phyloP scores from a whole-genome alignment of 1,140 invertebrate species.

The Acromyrmex heyeri region DNA sequence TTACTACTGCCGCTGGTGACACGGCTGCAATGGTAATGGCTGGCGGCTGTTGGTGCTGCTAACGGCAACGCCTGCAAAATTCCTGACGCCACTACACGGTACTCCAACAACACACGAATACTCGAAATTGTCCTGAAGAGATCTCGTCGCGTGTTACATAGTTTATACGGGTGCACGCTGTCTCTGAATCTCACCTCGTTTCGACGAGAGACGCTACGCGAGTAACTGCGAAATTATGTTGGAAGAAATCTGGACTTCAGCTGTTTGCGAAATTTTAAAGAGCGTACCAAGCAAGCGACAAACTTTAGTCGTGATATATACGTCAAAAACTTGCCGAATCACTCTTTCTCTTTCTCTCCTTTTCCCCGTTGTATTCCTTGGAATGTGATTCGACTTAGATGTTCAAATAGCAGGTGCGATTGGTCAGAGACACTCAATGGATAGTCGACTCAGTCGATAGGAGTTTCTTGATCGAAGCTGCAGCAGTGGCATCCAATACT shows the following conservation, averaged over 20 bases:
- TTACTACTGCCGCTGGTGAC: conserved; percentile 53
- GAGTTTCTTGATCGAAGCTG: conserved; percentile 24
- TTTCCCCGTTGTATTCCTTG: not conserved
- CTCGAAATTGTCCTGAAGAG: conserved; percentile 61
- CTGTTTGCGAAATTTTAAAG: not conserved
- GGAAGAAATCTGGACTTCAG: not conserved
- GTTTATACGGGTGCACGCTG: conserved; percentile 20
- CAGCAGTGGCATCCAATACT: conserved; percentile 22
- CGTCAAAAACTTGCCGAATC: not conserved
- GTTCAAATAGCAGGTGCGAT: conserved; percentile 24
- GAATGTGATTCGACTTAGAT: not conserved
- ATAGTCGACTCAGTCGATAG: conserved; percentile 11
- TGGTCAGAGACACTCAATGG: conserved; percentile 14
- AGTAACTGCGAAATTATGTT: not conserved
- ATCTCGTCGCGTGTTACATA: conserved; percentile 28
- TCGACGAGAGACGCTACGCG: not conserved
- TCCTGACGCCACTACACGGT: conserved; percentile 72
- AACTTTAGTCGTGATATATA: not conserved
- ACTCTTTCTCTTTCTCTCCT: too few relatives aligned
- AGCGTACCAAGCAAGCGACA: not conserved
- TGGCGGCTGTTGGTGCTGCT: conserved; percentile 63
- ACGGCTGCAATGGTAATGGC: conserved; percentile 34
- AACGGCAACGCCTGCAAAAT: conserved; percentile 76
- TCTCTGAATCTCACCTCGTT: conserved; percentile 34
- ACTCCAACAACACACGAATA: conserved; percentile 40